Percentiles rank a stretch among this genome's conserved stretches.
Conservation (phyloP, 2,797 vertebrate genomes). For the Tauraco hartlaubi region DNA sequence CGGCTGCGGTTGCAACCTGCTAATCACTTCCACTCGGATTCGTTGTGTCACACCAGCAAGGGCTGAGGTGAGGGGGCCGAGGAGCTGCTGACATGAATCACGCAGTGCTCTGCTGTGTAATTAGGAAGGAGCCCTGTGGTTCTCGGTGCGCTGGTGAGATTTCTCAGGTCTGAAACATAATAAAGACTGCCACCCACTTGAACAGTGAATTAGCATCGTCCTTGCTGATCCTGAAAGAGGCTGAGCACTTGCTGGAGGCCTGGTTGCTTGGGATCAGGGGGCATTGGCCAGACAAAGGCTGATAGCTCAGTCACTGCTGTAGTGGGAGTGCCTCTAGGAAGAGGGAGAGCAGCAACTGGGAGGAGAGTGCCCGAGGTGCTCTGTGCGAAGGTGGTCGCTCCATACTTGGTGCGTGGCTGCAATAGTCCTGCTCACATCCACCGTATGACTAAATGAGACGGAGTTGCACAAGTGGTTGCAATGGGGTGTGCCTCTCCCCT, state of each 20-base stretch:
- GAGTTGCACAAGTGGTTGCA: neutral
- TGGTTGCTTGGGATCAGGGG: neutral
- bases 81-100: conserved; percentile 34
- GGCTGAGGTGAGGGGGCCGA: neutral
- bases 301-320: neutral
- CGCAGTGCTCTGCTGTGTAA: neutral
- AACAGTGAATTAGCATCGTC: neutral
- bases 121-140: conserved; percentile 39
- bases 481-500: neutral
- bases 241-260: neutral
- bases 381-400: neutral
- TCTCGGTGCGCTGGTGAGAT: neutral
- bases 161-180: conserved; percentile 17
- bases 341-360: neutral
- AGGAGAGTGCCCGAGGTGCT: neutral
- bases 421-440: neutral
- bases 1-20: conserved; percentile 10
- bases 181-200: neutral
- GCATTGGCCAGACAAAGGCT: neutral
- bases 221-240: neutral
- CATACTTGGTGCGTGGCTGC: neutral
- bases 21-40: conserved; percentile 37
- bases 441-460: neutral
- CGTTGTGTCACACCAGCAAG: conserved; percentile 36
- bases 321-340: fast-evolving